Evolutionary conservation across 2,113 vertebrate genomes (phyloP), one percentile per base, ranked within the genome.

Genomic region (Dipodomys ordii): DNA sequence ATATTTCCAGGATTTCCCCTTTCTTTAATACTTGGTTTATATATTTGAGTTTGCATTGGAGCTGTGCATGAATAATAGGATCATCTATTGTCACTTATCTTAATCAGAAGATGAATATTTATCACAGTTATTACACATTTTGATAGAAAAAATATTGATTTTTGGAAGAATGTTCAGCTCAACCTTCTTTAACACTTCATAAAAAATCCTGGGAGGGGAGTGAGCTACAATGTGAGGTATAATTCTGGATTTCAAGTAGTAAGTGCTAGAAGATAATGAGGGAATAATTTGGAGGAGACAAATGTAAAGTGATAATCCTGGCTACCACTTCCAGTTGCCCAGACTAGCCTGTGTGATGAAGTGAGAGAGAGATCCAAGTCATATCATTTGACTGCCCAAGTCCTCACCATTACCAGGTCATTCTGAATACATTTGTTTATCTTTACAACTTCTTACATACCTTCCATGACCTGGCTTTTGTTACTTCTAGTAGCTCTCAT

Each of bases 221-320:
- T 35, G 25, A 7, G 83, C 64, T 76, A 44, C 30, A 64, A 22
- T 65, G 11, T 87, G 67, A 93, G 79, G 13, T 57, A 13, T 57
- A 57, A 57, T 57, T 57, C 53, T 57, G 12, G 13, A 87, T 62
- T 83, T 92, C 88, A 92, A 62, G 87, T 46, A 87, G 10, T 46
- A 87, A 83, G 9, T 74, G 57, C n/a, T 62, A 19, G 18, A 35
- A 90, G 62, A 81, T 87, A 87, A 23, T 32, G n/a, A 89, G 39
- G 82, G 71, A 57, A 82, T 65, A 71, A 89, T 83, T 83, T 89
- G 67, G 39, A 25, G 86, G 85, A 93, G 60, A 89, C 53, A 90
- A 87, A 77, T 85, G 53, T 72, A 62, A 87, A 88, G 15, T 71
- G 77, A 76, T 72, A 5, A 27, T 32, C 67, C 71, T 80, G 44